These are phyloP conservation scores for Zonitis immaculata DNA, from an alignment of 2,888 invertebrate species.

Conservation along the genomic window DNA sequence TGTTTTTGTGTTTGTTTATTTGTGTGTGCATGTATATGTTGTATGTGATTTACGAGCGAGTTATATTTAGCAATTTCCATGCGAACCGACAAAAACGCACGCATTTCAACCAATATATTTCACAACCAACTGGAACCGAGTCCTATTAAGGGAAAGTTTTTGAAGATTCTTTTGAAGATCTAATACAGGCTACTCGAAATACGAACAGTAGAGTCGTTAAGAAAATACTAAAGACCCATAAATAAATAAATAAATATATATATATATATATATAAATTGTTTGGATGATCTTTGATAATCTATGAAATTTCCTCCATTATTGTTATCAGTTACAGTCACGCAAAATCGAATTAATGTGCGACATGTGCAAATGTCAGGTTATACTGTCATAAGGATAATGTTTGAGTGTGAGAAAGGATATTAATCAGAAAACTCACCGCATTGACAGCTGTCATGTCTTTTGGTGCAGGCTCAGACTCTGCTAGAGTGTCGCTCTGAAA, in stretches of 20 bases:
- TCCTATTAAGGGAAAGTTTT: slow-evolving; percentile 26
- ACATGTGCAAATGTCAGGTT: slow-evolving; percentile 18
- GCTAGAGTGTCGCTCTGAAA: slow-evolving; percentile 49
- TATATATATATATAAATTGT: no score
- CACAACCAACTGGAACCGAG: slow-evolving; percentile 18
- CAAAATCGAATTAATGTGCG: slow-evolving; percentile 1
- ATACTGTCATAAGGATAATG: background rate
- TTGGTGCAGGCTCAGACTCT: slow-evolving; percentile 47
- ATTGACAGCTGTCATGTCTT: slow-evolving; percentile 62
- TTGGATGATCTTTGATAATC: no score
- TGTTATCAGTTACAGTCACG: slow-evolving; percentile 10
- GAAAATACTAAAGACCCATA: slow-evolving; percentile 30
- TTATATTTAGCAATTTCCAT: slow-evolving; percentile 22
- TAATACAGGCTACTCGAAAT: slow-evolving; percentile 22
- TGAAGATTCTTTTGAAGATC: slow-evolving; percentile 27
- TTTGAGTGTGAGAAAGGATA: slow-evolving; percentile 12
- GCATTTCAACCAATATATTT: slow-evolving; percentile 12
- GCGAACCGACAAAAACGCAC: slow-evolving; percentile 20
- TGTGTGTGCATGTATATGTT: background rate
- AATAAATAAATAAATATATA: no score
- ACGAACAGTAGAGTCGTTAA: slow-evolving; percentile 26
- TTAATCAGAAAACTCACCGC: slow-evolving; percentile 53
- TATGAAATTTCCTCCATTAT: no score
- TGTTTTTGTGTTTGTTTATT: no score
- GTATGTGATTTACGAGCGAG: slow-evolving; percentile 19